phyloP scores from a whole-genome alignment of 2,888 invertebrate genomes.

The Tricholauxania praeusta region DNA sequence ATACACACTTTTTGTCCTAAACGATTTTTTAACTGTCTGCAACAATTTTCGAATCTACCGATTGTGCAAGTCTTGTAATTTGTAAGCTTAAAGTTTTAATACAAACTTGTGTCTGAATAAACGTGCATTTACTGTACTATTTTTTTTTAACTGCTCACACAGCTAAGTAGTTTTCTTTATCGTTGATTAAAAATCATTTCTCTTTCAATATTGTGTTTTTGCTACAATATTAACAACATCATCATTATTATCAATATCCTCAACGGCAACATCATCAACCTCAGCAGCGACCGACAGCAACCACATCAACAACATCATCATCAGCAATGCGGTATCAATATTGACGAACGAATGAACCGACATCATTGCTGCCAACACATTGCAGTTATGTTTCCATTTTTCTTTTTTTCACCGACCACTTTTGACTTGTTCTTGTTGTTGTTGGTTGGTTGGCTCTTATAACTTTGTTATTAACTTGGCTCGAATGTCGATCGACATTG shows the following conservation, averaged over 20 bases:
- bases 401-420: too few relatives aligned
- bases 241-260: constrained; percentile 1
- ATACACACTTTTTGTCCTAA: too few relatives aligned
- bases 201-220: constrained; percentile 16
- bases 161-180: constrained; percentile 64
- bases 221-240: constrained; percentile 5
- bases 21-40: too few relatives aligned
- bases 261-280: constrained; percentile 7
- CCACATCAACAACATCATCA: background rate
- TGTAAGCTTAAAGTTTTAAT: too few relatives aligned
- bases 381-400: background rate
- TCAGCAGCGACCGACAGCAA: constrained; percentile 7
- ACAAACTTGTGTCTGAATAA: too few relatives aligned
- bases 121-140: too few relatives aligned
- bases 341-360: background rate
- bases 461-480: constrained; percentile 62
- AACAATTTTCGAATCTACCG: too few relatives aligned
- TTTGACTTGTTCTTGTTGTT: too few relatives aligned
- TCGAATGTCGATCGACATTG: constrained; percentile 63
- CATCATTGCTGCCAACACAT: background rate
- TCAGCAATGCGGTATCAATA: background rate
- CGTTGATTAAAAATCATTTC: constrained; percentile 65
- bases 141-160: too few relatives aligned
- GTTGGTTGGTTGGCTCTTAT: constrained; percentile 24
- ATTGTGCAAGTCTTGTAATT: too few relatives aligned